Evolutionary conservation across 1,140 invertebrate species (phyloP).

Genomic region (Nilaparvata lugens): DNA sequence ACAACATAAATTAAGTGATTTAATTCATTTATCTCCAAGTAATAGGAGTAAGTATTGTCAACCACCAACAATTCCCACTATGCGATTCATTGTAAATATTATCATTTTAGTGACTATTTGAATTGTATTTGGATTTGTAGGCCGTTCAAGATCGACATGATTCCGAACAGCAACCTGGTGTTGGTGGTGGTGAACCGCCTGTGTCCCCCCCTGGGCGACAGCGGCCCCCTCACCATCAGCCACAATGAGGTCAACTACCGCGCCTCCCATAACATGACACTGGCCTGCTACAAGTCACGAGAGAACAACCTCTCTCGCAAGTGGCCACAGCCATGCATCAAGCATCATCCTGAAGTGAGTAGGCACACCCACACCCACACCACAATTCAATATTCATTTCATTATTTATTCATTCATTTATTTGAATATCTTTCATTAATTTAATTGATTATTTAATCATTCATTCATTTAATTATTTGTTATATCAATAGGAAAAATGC

Average conservation of each 20-base stretch:
- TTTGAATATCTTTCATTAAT: background rate
- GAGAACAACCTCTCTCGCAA: slow-evolving; percentile 32
- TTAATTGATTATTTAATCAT: too few relatives aligned
- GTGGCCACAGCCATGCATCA: slow-evolving; percentile 32
- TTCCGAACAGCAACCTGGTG: slow-evolving; percentile 73
- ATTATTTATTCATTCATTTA: background rate
- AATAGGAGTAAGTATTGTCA: background rate
- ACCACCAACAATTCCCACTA: slow-evolving; percentile 15
- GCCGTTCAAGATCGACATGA: slow-evolving; percentile 71
- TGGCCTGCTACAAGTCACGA: slow-evolving; percentile 28
- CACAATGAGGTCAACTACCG: background rate
- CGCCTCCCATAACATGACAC: slow-evolving; percentile 15
- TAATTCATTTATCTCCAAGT: background rate
- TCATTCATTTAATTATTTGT: too few relatives aligned
- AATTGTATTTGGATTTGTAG: slow-evolving; percentile 32
- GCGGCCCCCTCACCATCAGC: background rate
- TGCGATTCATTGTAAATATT: background rate
- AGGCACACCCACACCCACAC: background rate
- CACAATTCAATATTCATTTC: background rate
- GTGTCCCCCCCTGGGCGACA: slow-evolving; percentile 40
- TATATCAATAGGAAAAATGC: too few relatives aligned
- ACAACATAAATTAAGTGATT: background rate
- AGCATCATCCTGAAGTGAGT: slow-evolving; percentile 36
- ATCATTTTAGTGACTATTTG: background rate
- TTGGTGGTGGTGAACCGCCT: slow-evolving; percentile 65